phyloP scores from a whole-genome alignment of 2,888 invertebrate genomes.

The Amiota mariae region DNA sequence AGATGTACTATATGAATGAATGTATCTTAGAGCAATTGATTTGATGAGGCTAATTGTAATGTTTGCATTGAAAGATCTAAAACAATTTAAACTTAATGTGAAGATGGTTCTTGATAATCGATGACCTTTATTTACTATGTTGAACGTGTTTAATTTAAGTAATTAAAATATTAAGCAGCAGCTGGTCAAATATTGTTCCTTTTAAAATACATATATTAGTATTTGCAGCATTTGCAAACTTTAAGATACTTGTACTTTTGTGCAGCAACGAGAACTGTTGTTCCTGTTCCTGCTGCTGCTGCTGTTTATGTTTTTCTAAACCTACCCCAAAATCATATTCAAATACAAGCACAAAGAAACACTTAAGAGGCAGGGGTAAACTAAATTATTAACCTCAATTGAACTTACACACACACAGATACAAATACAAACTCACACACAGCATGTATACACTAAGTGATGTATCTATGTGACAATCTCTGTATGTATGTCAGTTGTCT shows the following conservation, averaged over 20 bases:
- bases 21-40: too few relatives aligned
- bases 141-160: too few relatives aligned
- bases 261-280: not conserved
- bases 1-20: too few relatives aligned
- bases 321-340: not conserved
- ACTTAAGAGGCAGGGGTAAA: not conserved
- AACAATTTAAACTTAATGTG: too few relatives aligned
- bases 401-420: not conserved
- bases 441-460: not conserved
- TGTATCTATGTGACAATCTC: too few relatives aligned
- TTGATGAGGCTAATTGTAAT: too few relatives aligned
- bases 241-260: not conserved
- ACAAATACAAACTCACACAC: not conserved
- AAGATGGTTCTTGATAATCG: too few relatives aligned
- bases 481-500: too few relatives aligned
- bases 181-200: not conserved
- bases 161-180: not conserved
- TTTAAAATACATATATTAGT: too few relatives aligned
- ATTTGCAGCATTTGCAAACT: not conserved
- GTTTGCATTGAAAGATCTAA: too few relatives aligned
- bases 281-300: not conserved
- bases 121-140: too few relatives aligned
- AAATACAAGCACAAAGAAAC: not conserved
- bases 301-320: not conserved
- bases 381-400: conserved; percentile 18